Evolutionary conservation across 2,113 vertebrate species (phyloP).

Genomic region (Sebastes schlegelii): DNA sequence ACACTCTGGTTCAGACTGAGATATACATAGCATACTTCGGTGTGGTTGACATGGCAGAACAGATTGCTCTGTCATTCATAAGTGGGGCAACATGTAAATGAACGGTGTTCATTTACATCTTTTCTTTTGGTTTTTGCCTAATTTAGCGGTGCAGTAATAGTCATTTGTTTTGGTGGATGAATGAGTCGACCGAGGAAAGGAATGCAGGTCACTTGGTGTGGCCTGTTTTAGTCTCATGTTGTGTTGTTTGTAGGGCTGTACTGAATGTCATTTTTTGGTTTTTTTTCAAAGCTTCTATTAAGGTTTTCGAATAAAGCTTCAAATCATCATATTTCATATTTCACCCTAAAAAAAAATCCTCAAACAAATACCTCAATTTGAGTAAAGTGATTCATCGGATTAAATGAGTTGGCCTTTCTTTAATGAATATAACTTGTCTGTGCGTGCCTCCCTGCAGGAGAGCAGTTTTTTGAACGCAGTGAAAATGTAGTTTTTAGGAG

Average conservation of each 20-base stretch:
- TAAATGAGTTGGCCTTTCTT: not conserved
- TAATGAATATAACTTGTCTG: too few relatives aligned
- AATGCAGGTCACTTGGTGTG: not conserved
- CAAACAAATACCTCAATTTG: not conserved
- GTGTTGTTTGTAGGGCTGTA: not conserved
- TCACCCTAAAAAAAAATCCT: not conserved
- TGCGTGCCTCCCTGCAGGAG: too few relatives aligned
- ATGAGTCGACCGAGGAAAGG: not conserved
- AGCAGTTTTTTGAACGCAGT: too few relatives aligned
- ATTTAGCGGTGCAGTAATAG: not conserved
- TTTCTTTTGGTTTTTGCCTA: slow-evolving; percentile 19
- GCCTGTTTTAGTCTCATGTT: not conserved
- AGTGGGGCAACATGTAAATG: slow-evolving; percentile 14
- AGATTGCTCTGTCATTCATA: slow-evolving; percentile 20
- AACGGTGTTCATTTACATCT: not conserved
- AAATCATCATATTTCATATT: not conserved
- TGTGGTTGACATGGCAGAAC: slow-evolving; percentile 38
- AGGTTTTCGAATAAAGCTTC: not conserved
- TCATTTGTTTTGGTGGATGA: slow-evolving; percentile 3
- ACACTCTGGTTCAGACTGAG: slow-evolving; percentile 9
- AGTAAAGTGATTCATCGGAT: not conserved
- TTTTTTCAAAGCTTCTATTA: not conserved
- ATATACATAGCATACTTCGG: slow-evolving; percentile 34
- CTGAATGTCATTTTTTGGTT: not conserved
- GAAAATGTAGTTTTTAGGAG: too few relatives aligned